These are phyloP conservation scores for Eugnorisma glareosa DNA, from an alignment of 2,888 invertebrate species.

Conservation along the genomic window DNA sequence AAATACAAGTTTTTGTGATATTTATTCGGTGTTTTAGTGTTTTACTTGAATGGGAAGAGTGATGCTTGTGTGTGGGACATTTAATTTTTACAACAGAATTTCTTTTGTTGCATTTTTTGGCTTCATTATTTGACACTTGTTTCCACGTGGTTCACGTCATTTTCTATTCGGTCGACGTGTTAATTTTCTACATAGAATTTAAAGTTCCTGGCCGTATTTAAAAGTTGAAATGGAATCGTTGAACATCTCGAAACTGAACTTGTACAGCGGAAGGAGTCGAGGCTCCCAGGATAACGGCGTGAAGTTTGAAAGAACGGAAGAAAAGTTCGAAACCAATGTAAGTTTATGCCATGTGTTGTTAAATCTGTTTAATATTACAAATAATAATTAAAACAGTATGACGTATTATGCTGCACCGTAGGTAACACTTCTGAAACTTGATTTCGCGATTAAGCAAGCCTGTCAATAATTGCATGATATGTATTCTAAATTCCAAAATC, in stretches of 20 bases:
- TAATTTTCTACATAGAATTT: constrained; percentile 76
- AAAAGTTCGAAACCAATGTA: constrained; percentile 80
- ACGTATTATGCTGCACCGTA: background rate
- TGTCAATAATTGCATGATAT: background rate
- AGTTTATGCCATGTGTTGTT: constrained; percentile 68
- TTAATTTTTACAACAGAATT: constrained; percentile 65
- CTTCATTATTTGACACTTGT: constrained; percentile 83
- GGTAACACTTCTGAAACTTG: background rate
- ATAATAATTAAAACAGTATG: constrained; percentile 14
- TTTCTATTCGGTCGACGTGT: constrained; percentile 87
- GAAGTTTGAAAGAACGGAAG: constrained; percentile 77
- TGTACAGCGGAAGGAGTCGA: constrained; percentile 83
- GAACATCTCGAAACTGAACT: constrained; percentile 86
- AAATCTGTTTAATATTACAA: constrained; percentile 2
- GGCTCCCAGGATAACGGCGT: constrained; percentile 75
- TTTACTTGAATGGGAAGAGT: constrained; percentile 69
- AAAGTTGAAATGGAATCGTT: constrained; percentile 83
- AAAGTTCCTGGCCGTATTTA: constrained; percentile 71
- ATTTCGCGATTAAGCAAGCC: background rate
- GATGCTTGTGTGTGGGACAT: constrained; percentile 67
- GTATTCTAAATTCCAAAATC: constrained; percentile 31
- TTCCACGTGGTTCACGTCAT: constrained; percentile 89
- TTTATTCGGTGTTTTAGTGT: constrained; percentile 60
- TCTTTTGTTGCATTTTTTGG: constrained; percentile 69
- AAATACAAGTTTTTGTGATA: constrained; percentile 56